A percentile compares a stretch with the other conserved stretches of the same genome.
phyloP scores from a whole-genome alignment of 53 echinoderm and acorn worm species.

The Paelopatides confundens region DNA sequence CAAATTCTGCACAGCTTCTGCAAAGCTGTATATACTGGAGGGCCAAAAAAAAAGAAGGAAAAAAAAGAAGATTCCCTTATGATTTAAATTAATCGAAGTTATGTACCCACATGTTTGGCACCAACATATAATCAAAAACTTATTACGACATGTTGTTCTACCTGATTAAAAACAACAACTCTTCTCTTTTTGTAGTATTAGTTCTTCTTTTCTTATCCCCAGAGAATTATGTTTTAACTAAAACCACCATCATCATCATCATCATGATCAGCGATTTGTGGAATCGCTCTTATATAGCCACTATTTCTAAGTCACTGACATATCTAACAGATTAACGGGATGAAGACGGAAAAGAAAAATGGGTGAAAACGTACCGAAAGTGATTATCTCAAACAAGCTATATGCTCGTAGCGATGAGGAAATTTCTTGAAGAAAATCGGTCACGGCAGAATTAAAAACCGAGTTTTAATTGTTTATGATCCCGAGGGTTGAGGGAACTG shows the following conservation, averaged over 20 bases:
- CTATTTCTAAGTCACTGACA: background rate
- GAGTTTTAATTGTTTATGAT: slow-evolving; percentile 32
- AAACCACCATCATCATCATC: background rate
- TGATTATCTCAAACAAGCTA: slow-evolving; percentile 12
- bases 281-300: background rate
- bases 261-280: no score
- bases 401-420: slow-evolving; percentile 14
- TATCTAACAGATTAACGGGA: background rate
- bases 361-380: slow-evolving; percentile 13
- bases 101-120: background rate
- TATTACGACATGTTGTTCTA: background rate
- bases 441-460: slow-evolving; percentile 28
- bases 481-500: slow-evolving; percentile 1
- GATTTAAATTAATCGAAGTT: background rate
- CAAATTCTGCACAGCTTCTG: no score
- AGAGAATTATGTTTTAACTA: background rate
- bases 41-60: no score
- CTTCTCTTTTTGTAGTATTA: background rate
- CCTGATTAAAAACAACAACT: background rate
- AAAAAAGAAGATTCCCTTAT: background rate
- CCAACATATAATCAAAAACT: background rate
- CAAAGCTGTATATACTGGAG: no score
- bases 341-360: background rate
- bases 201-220: background rate
- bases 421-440: slow-evolving; percentile 18